Evolutionary conservation across 2,888 invertebrate species (phyloP), one percentile per base, ranked within the genome.

Genomic region (Catocala nupta): DNA sequence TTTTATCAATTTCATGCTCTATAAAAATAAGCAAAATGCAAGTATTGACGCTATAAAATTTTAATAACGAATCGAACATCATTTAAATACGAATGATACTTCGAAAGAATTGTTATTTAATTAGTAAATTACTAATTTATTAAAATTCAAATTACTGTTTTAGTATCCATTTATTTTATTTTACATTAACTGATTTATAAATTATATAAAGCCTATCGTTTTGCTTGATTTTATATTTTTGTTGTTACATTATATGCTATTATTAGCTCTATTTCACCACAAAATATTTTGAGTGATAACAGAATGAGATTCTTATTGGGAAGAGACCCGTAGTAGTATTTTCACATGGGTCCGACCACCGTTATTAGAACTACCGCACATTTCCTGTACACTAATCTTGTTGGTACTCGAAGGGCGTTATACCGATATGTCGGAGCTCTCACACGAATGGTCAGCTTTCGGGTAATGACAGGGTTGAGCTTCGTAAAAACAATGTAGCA

Each of bases 281-380:
- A 25, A 48, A 25, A 33, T 39, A 16, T 48, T 34, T 8, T 12
- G 4, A 51, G 65, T 65, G 75, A 70, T 63, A 73, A 74, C 51
- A 0, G 13, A 50, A 49, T 67, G 78, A 79, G 64, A 69, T 50
- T 63, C 47, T 53, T 68, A 63, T 50, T 71, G 53, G 58, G 10
- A 47, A 58, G 8, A 5, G 59, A 63, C 59, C 49, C 60, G 54
- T 81, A 62, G 86, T 85, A 84, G 36, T 70, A 65, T 68, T 73
- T 60, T 71, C 62, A 73, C 69, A 80, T 71, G 73, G 68, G 68
- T 68, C 58, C 78, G 75, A 80, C 91, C 89, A 89, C 73, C 84
- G 76, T 86, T 83, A 78, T 79, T 72, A 82, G 91, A 89, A 73
- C 90, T 79, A 76, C 83, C 87, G 81, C 81, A 81, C 81, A 83